Conservation (phyloP, 2,888 invertebrate genomes). For the Metalampra italica region DNA sequence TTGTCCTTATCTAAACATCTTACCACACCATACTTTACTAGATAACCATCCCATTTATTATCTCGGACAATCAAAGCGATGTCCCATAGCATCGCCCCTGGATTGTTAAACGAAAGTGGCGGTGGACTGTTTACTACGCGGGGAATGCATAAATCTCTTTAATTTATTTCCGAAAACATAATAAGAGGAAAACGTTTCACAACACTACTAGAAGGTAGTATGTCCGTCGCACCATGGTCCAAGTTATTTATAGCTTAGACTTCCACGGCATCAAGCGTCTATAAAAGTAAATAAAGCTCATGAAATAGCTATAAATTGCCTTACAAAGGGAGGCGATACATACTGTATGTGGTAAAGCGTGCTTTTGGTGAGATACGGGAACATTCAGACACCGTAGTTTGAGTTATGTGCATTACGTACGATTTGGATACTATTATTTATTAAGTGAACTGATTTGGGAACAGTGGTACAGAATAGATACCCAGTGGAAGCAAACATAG, state of each 20-base stretch:
- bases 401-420: conserved; percentile 37
- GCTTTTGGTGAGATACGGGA: conserved; percentile 39
- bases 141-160: conserved; percentile 59
- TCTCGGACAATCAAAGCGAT: conserved; percentile 39
- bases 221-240: conserved; percentile 50
- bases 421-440: conserved; percentile 33
- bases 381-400: conserved; percentile 31
- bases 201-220: conserved; percentile 47
- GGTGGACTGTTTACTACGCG: conserved; percentile 40
- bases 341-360: conserved; percentile 37
- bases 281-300: conserved; percentile 76
- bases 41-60: conserved; percentile 43
- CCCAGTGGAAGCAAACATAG: too few relatives aligned
- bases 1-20: conserved; percentile 1
- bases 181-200: conserved; percentile 73
- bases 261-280: conserved; percentile 54
- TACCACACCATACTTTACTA: conserved; percentile 20
- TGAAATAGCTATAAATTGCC: conserved; percentile 70
- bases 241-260: conserved; percentile 67
- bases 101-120: conserved; percentile 37
- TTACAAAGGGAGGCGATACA: conserved; percentile 60
- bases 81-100: conserved; percentile 29
- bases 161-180: conserved; percentile 75
- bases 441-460: conserved; percentile 10
- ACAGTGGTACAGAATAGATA: too few relatives aligned